Evolutionary conservation across 2,797 vertebrate genomes (phyloP).

Genomic region (Sebastes melanostomus): DNA sequence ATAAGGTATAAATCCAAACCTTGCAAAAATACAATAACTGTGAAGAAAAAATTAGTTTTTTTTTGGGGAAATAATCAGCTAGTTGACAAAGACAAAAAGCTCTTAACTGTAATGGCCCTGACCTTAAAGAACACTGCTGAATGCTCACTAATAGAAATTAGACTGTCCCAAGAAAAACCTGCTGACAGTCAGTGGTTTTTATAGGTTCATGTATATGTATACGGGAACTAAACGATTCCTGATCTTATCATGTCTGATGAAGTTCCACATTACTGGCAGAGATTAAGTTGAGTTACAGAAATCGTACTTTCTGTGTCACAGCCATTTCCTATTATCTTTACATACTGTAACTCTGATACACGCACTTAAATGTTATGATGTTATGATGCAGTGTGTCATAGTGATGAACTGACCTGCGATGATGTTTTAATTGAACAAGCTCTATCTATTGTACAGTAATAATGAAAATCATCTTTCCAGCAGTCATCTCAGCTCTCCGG

Average conservation of each 20-base stretch:
- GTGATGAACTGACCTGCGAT: constrained; percentile 28
- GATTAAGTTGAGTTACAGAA: constrained; percentile 4
- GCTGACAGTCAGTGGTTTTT: background rate
- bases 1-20: background rate
- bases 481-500: constrained; percentile 34
- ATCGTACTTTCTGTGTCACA: background rate
- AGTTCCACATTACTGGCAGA: constrained; percentile 33
- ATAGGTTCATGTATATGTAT: background rate
- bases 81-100: background rate
- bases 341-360: background rate
- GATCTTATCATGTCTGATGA: constrained; percentile 32
- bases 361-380: background rate
- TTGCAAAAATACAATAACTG: constrained; percentile 5
- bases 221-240: constrained; percentile 27
- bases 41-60: background rate
- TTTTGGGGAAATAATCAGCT: background rate
- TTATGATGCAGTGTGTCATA: constrained; percentile 8
- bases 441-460: constrained; percentile 23
- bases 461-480: constrained; percentile 32
- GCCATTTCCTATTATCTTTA: background rate
- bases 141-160: constrained; percentile 6
- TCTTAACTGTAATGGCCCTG: background rate
- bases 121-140: constrained; percentile 19
- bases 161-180: background rate
- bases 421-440: constrained; percentile 45